A percentile compares a stretch with the other conserved stretches of the same genome.
These are phyloP conservation scores for Arizona elegans DNA, from an alignment of 2,113 vertebrate genomes.

Conservation along the genomic window DNA sequence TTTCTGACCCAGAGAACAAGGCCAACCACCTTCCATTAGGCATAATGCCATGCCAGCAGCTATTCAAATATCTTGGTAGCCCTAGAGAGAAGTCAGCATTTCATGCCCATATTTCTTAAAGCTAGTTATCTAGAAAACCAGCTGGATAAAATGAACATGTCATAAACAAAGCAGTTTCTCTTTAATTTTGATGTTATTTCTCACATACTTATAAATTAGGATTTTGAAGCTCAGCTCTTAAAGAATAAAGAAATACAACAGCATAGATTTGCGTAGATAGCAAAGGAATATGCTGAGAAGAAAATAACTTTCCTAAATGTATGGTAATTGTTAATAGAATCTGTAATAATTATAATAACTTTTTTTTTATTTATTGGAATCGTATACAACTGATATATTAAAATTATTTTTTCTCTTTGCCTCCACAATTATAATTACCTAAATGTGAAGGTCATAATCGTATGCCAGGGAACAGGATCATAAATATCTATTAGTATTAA, in stretches of 20 bases:
- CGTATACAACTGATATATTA: not conserved
- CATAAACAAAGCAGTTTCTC: slow-evolving; percentile 49
- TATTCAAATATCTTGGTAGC: slow-evolving; percentile 61
- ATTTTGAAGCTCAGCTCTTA: slow-evolving; percentile 40
- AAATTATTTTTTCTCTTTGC: not conserved
- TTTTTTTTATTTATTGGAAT: not conserved
- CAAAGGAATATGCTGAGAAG: not conserved
- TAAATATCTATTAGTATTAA: not conserved
- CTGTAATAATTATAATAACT: not conserved
- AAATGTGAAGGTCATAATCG: not conserved
- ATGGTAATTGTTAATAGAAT: not conserved
- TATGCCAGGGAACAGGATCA: not conserved
- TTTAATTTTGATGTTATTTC: slow-evolving; percentile 35
- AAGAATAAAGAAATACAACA: slow-evolving; percentile 17
- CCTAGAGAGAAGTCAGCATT: slow-evolving; percentile 45
- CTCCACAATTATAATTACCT: not conserved
- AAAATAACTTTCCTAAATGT: not conserved
- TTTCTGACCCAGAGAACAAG: slow-evolving; percentile 29
- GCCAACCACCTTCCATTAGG: slow-evolving; percentile 51
- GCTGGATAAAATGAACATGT: slow-evolving; percentile 56
- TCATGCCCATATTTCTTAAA: slow-evolving; percentile 55
- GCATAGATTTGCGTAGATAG: slow-evolving; percentile 18
- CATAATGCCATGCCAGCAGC: slow-evolving; percentile 52
- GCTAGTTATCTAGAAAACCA: slow-evolving; percentile 59
- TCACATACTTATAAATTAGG: slow-evolving; percentile 35